phyloP scores from a whole-genome alignment of 1,140 invertebrate species.

The Drosophila punjabiensis region DNA sequence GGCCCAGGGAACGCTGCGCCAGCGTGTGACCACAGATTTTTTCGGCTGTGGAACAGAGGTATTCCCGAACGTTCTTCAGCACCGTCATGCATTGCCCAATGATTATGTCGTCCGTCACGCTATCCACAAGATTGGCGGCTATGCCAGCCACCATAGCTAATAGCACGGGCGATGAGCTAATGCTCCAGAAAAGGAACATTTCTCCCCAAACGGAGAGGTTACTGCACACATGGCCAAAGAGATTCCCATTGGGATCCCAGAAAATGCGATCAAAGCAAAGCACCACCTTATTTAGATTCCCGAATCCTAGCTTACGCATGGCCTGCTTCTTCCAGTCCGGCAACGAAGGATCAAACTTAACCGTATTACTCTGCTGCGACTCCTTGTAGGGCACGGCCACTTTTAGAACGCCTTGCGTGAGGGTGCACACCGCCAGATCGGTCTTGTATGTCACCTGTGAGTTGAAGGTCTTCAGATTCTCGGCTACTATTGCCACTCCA shows the following conservation, averaged over 20 bases:
- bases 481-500: slow-evolving; percentile 93
- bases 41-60: slow-evolving; percentile 97
- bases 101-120: slow-evolving; percentile 98
- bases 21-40: slow-evolving; percentile 98
- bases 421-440: slow-evolving; percentile 97
- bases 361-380: slow-evolving; percentile 90
- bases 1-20: slow-evolving; percentile 98
- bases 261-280: slow-evolving; percentile 98
- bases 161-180: slow-evolving; percentile 97
- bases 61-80: slow-evolving; percentile 96
- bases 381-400: slow-evolving; percentile 90
- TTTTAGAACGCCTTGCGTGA: slow-evolving; percentile 98
- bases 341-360: slow-evolving; percentile 96
- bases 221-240: slow-evolving; percentile 98
- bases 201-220: slow-evolving; percentile 97
- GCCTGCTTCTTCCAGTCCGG: slow-evolving; percentile 98
- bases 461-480: slow-evolving; percentile 90
- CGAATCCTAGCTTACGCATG: slow-evolving; percentile 97
- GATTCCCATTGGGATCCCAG: slow-evolving; percentile 98
- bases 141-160: slow-evolving; percentile 98
- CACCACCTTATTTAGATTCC: slow-evolving; percentile 99
- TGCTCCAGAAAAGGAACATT: slow-evolving; percentile 99
- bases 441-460: slow-evolving; percentile 91
- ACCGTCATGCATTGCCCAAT: slow-evolving; percentile 97
- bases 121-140: slow-evolving; percentile 97